Conservation (phyloP, 2,888 invertebrate genomes). For the Machimus rusticus region DNA sequence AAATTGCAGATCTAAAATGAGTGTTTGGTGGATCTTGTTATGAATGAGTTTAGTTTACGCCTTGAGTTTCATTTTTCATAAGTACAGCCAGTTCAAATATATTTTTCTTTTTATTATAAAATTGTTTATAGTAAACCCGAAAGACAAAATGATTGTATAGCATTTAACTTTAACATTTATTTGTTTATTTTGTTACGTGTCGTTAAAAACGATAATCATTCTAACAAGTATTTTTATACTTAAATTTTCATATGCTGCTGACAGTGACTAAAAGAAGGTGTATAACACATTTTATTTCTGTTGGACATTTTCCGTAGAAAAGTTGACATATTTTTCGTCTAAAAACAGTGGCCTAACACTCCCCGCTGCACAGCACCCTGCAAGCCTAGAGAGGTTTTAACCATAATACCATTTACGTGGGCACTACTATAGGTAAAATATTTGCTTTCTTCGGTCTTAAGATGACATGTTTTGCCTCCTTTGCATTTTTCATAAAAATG, state of each 20-base stretch:
- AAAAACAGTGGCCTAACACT: background rate
- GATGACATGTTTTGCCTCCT: slow-evolving; percentile 30
- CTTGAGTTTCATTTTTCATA: too few relatives aligned
- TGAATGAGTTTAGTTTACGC: too few relatives aligned
- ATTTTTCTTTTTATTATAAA: too few relatives aligned
- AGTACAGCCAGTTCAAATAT: too few relatives aligned
- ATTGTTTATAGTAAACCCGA: too few relatives aligned
- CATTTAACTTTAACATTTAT: too few relatives aligned
- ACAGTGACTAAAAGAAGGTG: background rate
- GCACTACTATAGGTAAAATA: slow-evolving; percentile 31
- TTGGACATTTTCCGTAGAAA: background rate
- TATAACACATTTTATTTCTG: background rate
- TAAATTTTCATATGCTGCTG: background rate
- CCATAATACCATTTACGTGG: slow-evolving; percentile 4
- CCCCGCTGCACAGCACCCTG: background rate
- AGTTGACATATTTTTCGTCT: background rate
- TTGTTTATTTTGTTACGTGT: too few relatives aligned
- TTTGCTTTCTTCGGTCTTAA: slow-evolving; percentile 21
- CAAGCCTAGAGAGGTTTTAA: background rate
- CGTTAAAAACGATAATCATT: too few relatives aligned
- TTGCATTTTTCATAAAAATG: slow-evolving; percentile 31
- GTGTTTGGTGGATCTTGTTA: too few relatives aligned
- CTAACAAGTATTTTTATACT: too few relatives aligned
- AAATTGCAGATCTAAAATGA: too few relatives aligned
- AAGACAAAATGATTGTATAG: too few relatives aligned